These are phyloP conservation scores for Erethizon dorsatum DNA, from an alignment of 2,797 vertebrate species.

Conservation along the genomic window DNA sequence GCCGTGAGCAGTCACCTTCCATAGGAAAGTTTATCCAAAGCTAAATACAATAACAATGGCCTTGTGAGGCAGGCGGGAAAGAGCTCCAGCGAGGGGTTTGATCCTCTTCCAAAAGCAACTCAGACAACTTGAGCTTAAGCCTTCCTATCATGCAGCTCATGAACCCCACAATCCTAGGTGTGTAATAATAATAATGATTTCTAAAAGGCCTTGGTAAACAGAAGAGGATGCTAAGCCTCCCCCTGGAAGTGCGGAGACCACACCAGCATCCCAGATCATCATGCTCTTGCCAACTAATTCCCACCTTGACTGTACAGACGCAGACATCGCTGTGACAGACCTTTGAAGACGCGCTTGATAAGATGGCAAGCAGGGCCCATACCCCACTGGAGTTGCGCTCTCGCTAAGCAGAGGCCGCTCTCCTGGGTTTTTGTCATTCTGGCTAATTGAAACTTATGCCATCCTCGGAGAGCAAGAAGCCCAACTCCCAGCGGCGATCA, in stretches of 20 bases:
- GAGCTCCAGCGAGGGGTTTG: constrained; percentile 89
- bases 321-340: neutral
- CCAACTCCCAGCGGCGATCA: constrained; percentile 51
- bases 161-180: constrained; percentile 88
- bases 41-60: constrained; percentile 94
- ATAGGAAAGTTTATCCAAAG: constrained; percentile 95
- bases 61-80: constrained; percentile 90
- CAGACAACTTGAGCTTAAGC: constrained; percentile 91
- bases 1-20: constrained; percentile 92
- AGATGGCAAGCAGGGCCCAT: neutral
- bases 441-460: constrained; percentile 13
- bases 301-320: constrained; percentile 23
- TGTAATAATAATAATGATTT: constrained; percentile 90
- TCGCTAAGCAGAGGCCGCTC: neutral
- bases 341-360: rapidly evolving
- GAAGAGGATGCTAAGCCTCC: constrained; percentile 83
- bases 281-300: neutral
- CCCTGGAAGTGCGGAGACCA: constrained; percentile 78
- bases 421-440: constrained; percentile 14
- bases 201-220: constrained; percentile 83
- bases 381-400: neutral
- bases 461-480: constrained; percentile 43
- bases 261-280: constrained; percentile 79
- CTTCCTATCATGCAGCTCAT: constrained; percentile 87
- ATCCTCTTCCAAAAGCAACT: constrained; percentile 95